Evolutionary conservation across 2,113 vertebrate genomes (phyloP).

Genomic region (Dasypus novemcinctus): DNA sequence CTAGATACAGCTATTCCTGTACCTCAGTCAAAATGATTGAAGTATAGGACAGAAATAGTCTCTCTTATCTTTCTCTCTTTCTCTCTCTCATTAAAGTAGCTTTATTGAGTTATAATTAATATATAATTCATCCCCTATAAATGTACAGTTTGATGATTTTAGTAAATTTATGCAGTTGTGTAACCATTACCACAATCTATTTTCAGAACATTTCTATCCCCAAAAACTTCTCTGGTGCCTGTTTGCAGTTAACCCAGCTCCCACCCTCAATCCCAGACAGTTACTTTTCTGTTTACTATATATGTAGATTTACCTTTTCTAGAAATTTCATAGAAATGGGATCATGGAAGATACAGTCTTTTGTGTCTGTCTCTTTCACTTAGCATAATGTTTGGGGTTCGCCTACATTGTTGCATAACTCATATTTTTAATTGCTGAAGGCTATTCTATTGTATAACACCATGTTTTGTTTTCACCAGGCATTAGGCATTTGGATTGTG

Average conservation of each 20-base stretch:
- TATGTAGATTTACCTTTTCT: constrained; percentile 13
- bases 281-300: neutral
- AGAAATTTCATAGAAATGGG: neutral
- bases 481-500: neutral
- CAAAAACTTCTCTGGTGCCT: neutral
- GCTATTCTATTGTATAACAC: neutral
- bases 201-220: constrained; percentile 14
- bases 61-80: too few relatives aligned
- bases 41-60: neutral
- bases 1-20: constrained; percentile 14
- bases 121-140: neutral
- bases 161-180: neutral
- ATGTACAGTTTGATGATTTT: neutral
- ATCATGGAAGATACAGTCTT: neutral
- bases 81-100: neutral
- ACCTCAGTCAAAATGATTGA: neutral
- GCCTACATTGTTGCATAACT: neutral
- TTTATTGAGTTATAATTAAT: neutral
- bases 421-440: neutral
- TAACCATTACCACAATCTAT: neutral
- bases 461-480: neutral
- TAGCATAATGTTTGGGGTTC: neutral
- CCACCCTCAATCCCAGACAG: neutral
- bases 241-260: neutral
- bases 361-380: constrained; percentile 21